phyloP scores from a whole-genome alignment of 2,888 invertebrate species.

The Chouioia cunea region DNA sequence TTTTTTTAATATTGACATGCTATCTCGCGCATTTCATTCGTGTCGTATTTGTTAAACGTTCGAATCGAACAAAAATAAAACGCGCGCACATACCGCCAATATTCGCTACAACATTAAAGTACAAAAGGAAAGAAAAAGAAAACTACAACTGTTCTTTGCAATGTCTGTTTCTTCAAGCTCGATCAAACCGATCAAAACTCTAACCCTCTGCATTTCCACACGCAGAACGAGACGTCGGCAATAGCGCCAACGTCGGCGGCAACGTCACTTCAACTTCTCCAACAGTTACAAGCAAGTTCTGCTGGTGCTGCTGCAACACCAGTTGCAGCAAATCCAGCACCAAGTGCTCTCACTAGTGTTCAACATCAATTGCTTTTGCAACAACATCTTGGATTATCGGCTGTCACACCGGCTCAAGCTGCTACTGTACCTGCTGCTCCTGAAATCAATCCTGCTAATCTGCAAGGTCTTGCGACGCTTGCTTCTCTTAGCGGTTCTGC shows the following conservation, averaged over 20 bases:
- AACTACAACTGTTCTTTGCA: slow-evolving; percentile 2
- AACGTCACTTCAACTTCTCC: slow-evolving; percentile 69
- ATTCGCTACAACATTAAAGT: too few species aligned
- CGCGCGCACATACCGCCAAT: too few species aligned
- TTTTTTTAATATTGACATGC: too few species aligned
- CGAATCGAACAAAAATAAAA: too few species aligned
- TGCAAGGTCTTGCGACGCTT: slow-evolving; percentile 77
- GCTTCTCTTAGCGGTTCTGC: slow-evolving; percentile 66
- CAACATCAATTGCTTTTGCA: slow-evolving; percentile 66
- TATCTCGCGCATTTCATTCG: too few species aligned
- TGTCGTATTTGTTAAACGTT: too few species aligned
- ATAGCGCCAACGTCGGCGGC: slow-evolving; percentile 57
- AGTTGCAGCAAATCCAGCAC: slow-evolving; percentile 64
- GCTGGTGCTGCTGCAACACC: slow-evolving; percentile 66
- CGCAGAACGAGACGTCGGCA: slow-evolving; percentile 63
- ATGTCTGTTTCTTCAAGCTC: background rate
- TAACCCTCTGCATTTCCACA: slow-evolving; percentile 6
- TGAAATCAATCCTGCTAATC: slow-evolving; percentile 72
- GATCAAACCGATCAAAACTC: background rate
- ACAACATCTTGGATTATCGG: slow-evolving; percentile 71
- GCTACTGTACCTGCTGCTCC: slow-evolving; percentile 61
- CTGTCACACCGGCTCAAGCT: slow-evolving; percentile 66
- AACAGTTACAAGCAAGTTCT: slow-evolving; percentile 71
- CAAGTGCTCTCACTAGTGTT: slow-evolving; percentile 67
- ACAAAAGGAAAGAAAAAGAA: background rate